Evolutionary conservation across 2,113 vertebrate genomes (phyloP), one percentile per base, ranked within the genome.

Genomic region (Leiothrix lutea): DNA sequence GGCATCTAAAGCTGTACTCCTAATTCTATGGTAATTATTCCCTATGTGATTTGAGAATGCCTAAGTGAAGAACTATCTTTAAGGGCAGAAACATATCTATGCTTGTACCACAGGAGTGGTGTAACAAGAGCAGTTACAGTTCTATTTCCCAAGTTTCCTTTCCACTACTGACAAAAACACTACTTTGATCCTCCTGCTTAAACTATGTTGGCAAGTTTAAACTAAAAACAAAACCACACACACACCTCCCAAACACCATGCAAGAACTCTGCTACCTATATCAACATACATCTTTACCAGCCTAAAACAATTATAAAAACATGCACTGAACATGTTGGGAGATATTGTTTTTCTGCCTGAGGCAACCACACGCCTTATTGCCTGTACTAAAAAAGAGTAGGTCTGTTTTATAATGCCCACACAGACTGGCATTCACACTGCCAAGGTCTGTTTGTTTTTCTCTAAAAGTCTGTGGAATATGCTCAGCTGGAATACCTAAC

Each of bases 181-280:
- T 15, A 33, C 84, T 91, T 94, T 81, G 94, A 88, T 93, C 88
- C 85, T 95, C 83, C 58, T 57, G 66, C 44, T 9, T 73, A 36
- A 79, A 77, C 45, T 70, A 58, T 8, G 54, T 5, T 67, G 78
- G 65, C 8, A 11, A 89, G 85, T 44, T 58, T 58, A 23, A 80
- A 86, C 44, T 62, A 51, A 78, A 80, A 84, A 86, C 48, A 90
- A 83, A 90, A 62, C 72, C 60, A 83, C 73, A 85, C 57, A 26
- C 67, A 58, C 38, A 1, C 14, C 56, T 75, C 29, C 23, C 15
- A 90, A 83, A 66, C 9, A 12, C 61, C 58, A 67, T 3, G 1
- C 7, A 53, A 75, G 65, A 79, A 67, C 93, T 69, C 78, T 36
- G 25, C 9, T 85, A 40, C 60, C 16, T 75, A 20, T 87, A 87